These are phyloP conservation scores for Dicranocentrus wangi DNA, from an alignment of 2,888 invertebrate species.

Conservation along the genomic window DNA sequence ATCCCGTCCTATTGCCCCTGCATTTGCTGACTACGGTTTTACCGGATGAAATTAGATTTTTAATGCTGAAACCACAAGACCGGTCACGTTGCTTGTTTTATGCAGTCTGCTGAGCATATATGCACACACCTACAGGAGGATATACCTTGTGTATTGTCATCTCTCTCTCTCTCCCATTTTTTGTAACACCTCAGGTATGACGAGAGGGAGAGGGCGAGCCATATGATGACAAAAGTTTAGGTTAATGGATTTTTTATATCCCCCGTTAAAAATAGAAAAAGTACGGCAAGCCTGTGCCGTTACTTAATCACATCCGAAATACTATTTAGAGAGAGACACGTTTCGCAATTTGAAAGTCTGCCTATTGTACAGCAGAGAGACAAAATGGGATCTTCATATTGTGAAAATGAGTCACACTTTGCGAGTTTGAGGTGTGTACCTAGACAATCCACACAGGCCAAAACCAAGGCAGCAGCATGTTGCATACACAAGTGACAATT, in stretches of 20 bases:
- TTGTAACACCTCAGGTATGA: background rate
- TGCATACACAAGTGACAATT: slow-evolving; percentile 27
- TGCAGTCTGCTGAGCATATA: background rate
- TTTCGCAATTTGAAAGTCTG: slow-evolving; percentile 45
- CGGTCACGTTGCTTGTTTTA: slow-evolving; percentile 2
- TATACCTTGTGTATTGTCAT: background rate
- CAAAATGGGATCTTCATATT: background rate
- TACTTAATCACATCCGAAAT: slow-evolving; percentile 58
- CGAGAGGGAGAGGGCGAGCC: background rate
- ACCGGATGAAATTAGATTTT: no score
- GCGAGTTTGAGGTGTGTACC: no score
- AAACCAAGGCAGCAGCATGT: no score
- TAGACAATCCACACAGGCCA: no score
- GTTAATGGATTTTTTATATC: slow-evolving; percentile 17
- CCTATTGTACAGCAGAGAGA: background rate
- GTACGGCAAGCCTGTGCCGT: slow-evolving; percentile 30
- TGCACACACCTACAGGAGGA: no score
- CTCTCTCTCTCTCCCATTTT: background rate
- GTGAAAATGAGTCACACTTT: background rate
- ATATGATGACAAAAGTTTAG: slow-evolving; percentile 9
- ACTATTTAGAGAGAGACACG: slow-evolving; percentile 44
- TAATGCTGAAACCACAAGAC: no score
- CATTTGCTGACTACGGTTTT: no score
- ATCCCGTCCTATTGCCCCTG: no score
- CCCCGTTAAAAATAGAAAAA: slow-evolving; percentile 8